Conservation (phyloP, 2,797 vertebrate genomes). For the Cossypha caffra region DNA sequence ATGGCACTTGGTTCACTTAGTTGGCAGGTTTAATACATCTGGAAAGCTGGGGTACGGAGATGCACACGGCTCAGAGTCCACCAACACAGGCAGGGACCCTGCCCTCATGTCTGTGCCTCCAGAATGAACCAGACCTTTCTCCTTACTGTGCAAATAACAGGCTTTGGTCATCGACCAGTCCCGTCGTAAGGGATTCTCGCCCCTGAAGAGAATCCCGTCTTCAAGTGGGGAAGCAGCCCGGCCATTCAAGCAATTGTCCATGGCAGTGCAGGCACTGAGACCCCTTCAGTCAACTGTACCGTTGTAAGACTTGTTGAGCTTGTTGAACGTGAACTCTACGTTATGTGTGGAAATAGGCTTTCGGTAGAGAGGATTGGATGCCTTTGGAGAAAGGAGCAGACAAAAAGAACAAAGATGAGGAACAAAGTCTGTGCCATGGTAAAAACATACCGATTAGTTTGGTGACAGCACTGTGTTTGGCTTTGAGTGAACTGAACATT, state of each 20-base stretch:
- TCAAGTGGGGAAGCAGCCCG: slow-evolving; percentile 42
- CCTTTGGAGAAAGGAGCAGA: slow-evolving; percentile 73
- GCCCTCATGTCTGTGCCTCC: not conserved
- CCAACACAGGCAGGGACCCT: not conserved
- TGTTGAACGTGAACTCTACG: slow-evolving; percentile 87
- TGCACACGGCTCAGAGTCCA: not conserved
- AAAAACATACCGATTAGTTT: not conserved
- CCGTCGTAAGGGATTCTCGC: not conserved
- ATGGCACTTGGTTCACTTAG: slow-evolving; percentile 48
- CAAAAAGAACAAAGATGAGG: not conserved
- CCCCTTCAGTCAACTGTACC: slow-evolving; percentile 87
- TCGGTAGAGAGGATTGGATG: slow-evolving; percentile 95
- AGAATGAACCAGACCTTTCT: slow-evolving; percentile 26
- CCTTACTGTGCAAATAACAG: slow-evolving; percentile 51
- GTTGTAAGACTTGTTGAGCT: slow-evolving; percentile 89
- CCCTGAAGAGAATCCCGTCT: slow-evolving; percentile 42
- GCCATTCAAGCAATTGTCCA: slow-evolving; percentile 44
- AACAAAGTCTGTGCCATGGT: rapidly evolving
- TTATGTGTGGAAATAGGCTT: slow-evolving; percentile 88
- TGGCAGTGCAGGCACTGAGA: not conserved
- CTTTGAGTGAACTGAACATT: not conserved
- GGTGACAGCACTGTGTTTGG: not conserved
- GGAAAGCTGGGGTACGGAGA: slow-evolving; percentile 6
- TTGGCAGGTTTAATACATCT: slow-evolving; percentile 50
- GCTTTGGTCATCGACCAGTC: slow-evolving; percentile 22